Evolutionary conservation across 2,113 vertebrate species (phyloP), one percentile per base, ranked within the genome.

Genomic region (Brevimyrus niger): DNA sequence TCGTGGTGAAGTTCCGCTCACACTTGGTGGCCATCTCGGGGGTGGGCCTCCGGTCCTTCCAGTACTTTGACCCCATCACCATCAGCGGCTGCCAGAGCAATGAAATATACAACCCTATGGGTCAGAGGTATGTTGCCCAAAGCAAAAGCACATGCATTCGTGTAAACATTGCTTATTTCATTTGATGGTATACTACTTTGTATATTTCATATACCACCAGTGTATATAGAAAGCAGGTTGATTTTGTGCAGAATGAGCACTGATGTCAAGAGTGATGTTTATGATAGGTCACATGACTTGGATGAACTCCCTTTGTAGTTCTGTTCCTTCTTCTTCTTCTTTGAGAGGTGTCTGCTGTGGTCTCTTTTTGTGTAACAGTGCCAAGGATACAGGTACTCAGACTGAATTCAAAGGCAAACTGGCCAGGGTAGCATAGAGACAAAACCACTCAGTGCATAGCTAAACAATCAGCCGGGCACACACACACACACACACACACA

Each of bases 51-150:
- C 98, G 98, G 92, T 99, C 98, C 93, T 99, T 99, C 96, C 97
- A 99, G 95, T 98, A 97, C 95, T 99, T 99, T 94, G 98, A 99
- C 96, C 98, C 98, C 85, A 97, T 99, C 96, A 98, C 97, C 92
- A 98, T 99, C 95, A 99, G 97, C 92, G 97, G 97, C 95, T 99
- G 98, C 95, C 97, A 98, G 95, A 97, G 96, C 94, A 98, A 98
- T 92, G 97, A 99, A 96, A 98, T 98, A 94, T 99, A 99, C 96
- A 99, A 97, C 95, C 97, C 97, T 0, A 96, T 96, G 0, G 97
- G 98, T 91, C 97, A 99, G 95, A 99, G 98, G 98, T 99, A 58
- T 38, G 88, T 21, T 44, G 3, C 31, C 55, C 31, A 87, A 35
- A 51, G 15, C 48, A 31, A 5, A 5, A 51, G 47, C 17, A 35